phyloP scores from a whole-genome alignment of 2,113 vertebrate genomes.

The Pedetes capensis region DNA sequence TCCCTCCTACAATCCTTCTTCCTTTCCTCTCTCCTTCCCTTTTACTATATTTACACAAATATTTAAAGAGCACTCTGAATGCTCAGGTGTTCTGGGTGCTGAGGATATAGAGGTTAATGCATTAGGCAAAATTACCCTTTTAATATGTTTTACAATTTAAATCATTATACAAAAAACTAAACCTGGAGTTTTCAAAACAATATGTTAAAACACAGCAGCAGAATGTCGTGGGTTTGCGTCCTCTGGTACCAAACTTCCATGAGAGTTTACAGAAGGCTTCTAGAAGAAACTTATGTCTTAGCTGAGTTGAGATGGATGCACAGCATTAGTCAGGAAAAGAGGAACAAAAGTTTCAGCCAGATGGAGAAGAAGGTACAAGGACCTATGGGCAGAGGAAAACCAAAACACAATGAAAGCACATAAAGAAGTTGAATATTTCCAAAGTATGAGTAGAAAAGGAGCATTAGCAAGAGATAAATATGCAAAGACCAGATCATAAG shows the following conservation, averaged over 20 bases:
- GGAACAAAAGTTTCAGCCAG: neutral
- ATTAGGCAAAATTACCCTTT: neutral
- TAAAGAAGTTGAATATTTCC: neutral
- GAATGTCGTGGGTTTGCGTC: neutral
- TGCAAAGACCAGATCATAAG: neutral
- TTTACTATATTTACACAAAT: neutral
- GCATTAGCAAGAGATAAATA: neutral
- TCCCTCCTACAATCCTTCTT: neutral
- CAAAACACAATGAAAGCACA: neutral
- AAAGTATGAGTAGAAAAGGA: neutral
- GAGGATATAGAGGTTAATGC: neutral
- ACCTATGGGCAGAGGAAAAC: neutral
- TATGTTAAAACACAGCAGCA: neutral
- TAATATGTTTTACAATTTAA: neutral
- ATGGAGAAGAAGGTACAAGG: neutral
- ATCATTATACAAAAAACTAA: neutral
- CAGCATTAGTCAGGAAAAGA: neutral
- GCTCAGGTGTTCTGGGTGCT: neutral
- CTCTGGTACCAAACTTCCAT: accelerated
- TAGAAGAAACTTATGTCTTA: neutral
- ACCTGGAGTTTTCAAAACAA: neutral
- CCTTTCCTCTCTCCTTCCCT: neutral
- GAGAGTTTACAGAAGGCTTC: neutral
- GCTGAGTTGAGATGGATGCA: neutral
- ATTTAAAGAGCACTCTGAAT: neutral